A percentile compares a stretch with the other conserved stretches of the same genome.
Evolutionary conservation across 1,140 invertebrate species (phyloP).

Genomic region (Drosophila parvula): DNA sequence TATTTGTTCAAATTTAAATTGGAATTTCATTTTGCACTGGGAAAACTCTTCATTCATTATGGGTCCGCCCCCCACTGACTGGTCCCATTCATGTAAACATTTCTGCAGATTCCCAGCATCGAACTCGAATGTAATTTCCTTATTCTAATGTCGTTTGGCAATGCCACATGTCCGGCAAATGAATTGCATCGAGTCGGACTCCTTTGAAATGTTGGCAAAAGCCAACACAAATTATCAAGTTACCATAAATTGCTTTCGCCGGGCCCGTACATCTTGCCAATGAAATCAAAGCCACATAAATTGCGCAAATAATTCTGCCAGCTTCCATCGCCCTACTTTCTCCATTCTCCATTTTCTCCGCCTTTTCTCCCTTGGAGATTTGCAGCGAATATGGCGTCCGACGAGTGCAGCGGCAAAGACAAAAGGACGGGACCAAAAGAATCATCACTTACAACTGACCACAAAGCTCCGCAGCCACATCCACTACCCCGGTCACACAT

Average conservation of each 20-base stretch:
- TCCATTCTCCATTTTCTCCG: not conserved
- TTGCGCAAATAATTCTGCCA: slow-evolving; percentile 74
- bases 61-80: not conserved
- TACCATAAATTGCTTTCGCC: slow-evolving; percentile 66
- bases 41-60: not conserved
- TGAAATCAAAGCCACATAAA: slow-evolving; percentile 81
- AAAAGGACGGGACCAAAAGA: slow-evolving; percentile 68
- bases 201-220: slow-evolving; percentile 14
- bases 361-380: not conserved
- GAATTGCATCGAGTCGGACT: slow-evolving; percentile 24
- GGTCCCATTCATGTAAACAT: not conserved
- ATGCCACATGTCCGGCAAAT: slow-evolving; percentile 33
- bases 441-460: slow-evolving; percentile 77
- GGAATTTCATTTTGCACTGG: slow-evolving; percentile 1
- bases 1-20: not conserved
- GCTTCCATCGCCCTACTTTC: not conserved
- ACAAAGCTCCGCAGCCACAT: slow-evolving; percentile 39
- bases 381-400: slow-evolving; percentile 37
- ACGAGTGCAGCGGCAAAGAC: slow-evolving; percentile 44
- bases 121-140: slow-evolving; percentile 24
- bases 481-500: not conserved
- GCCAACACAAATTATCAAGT: slow-evolving; percentile 69
- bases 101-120: not conserved
- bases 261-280: slow-evolving; percentile 56
- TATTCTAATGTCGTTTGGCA: slow-evolving; percentile 21